Evolutionary conservation across 2,888 invertebrate genomes (phyloP), one percentile per base, ranked within the genome.

Genomic region (Aspidiotus rigidus): DNA sequence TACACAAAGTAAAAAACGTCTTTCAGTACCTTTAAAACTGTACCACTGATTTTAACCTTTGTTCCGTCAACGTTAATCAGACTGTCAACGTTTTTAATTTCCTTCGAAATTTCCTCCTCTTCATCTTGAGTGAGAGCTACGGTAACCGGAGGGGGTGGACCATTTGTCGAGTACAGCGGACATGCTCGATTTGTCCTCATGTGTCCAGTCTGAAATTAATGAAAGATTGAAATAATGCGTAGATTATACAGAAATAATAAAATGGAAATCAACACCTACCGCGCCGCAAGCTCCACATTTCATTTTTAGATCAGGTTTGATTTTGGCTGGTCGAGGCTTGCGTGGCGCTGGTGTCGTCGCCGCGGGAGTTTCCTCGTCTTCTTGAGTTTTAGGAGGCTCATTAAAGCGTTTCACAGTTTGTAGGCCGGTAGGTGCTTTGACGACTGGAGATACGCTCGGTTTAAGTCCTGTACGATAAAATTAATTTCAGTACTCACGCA

Each of bases 151-250:
- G 84, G 83, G 7, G 82, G 77, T 16, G 82, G 80, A 62, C 83
- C 82, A 76, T 76, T 81, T 78, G 13, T 81, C 79, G 70, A 87
- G 79, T 96, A 98, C 63, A 93, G 79, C 0, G 97, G 98, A 79
- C 98, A 99, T 11, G 96, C 93, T 77, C 96, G 96, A 80, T 99
- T 99, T 0, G 98, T 99, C 69, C 96, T 78, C 86, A 86, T 86
- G 77, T 87, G 86, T 11, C 86, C 86, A 62, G 63, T 63, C 16
- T 59, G 16, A n/a, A 56, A 56, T 16, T 3, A 56, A 3, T 11
- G 10, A 16, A 56, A 56, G 10, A 16, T n/a, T 11, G 7, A n/a
- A 56, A 56, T 56, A 3, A 16, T 5, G 17, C 49, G 13, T 2
- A 5, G 56, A 28, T 28, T 28, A 8, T 39, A 17, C 17, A 7